Evolutionary conservation across 2,113 vertebrate species (phyloP), one percentile per base, ranked within the genome.

Genomic region (Arvicanthis niloticus): DNA sequence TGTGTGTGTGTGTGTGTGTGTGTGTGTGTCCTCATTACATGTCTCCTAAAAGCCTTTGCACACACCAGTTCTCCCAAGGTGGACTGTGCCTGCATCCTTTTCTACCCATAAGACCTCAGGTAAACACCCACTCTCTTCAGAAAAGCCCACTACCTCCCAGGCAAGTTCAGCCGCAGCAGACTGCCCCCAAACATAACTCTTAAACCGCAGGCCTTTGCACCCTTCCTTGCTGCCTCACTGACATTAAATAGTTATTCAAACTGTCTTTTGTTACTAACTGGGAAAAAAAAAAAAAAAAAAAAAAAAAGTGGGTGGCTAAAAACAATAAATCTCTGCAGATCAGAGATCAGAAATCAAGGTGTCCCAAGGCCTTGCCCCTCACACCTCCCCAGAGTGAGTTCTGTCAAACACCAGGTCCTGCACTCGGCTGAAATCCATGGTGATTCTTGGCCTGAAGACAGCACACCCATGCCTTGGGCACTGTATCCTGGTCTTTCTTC

Each of bases 171-270:
- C n/a, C n/a, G n/a, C 84, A 84, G 17, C 16, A 6, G 17, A 42
- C n/a, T 3, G 15, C 34, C n/a, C 19, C 29, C 8, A 6, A 45
- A 7, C 5, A 34, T 1, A 16, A 1, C n/a, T 40, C 34, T 29
- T 22, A 4, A 0, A 0, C n/a, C 11, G 0, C 45, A 51, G 26
- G 3, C 40, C 3, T 34, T 34, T 68, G 5, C 19, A 10, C 7
- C 40, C 40, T 12, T 58, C 42, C n/a, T 16, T 7, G 26, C 8
- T 1, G 22, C 26, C 40, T 82, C 24, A 31, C 16, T 2, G 19
- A 6, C 42, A 10, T 58, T 19, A 85, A 90, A 15, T 8, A 34
- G 8, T 45, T 65, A 26, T 76, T 88, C 22, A 90, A 42, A 62
- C 72, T 48, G 6, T 5, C 72, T 76, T 88, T 56, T 73, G 8